Evolutionary conservation across 2,797 vertebrate genomes (phyloP).

Genomic region (Okamejei kenojei): DNA sequence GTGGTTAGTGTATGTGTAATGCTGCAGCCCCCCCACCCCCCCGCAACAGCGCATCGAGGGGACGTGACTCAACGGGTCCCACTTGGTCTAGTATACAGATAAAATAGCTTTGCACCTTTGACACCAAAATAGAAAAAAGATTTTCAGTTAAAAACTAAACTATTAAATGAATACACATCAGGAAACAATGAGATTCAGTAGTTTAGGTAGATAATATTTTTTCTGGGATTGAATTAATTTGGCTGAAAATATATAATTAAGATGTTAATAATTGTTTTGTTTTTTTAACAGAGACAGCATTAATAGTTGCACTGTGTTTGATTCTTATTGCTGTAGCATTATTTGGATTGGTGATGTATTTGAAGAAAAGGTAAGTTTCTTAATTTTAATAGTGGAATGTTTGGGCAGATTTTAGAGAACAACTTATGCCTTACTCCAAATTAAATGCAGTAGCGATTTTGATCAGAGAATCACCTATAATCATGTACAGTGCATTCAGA

Average conservation of each 20-base stretch:
- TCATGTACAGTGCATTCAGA: too few relatives aligned
- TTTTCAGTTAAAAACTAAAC: neutral
- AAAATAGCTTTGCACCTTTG: conserved; percentile 15
- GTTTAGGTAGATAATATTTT: neutral
- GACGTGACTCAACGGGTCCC: too few relatives aligned
- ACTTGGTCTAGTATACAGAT: neutral
- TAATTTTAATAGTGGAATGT: neutral
- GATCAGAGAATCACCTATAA: too few relatives aligned
- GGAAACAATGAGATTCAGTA: neutral
- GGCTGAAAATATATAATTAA: neutral
- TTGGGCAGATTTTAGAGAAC: too few relatives aligned
- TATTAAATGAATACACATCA: neutral
- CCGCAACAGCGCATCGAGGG: too few relatives aligned
- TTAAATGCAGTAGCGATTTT: too few relatives aligned
- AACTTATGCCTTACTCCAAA: too few relatives aligned
- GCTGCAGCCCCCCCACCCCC: too few relatives aligned
- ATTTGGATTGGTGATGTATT: conserved; percentile 14
- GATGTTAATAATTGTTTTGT: neutral
- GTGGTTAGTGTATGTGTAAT: too few relatives aligned
- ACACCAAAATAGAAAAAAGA: neutral
- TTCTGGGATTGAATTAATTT: neutral
- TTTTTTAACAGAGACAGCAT: conserved; percentile 23
- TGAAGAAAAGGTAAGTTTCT: conserved; percentile 28
- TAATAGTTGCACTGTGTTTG: neutral
- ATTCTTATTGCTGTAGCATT: neutral